phyloP scores from a whole-genome alignment of 2,888 invertebrate genomes.

The Acanthacorydalis orientalis region DNA sequence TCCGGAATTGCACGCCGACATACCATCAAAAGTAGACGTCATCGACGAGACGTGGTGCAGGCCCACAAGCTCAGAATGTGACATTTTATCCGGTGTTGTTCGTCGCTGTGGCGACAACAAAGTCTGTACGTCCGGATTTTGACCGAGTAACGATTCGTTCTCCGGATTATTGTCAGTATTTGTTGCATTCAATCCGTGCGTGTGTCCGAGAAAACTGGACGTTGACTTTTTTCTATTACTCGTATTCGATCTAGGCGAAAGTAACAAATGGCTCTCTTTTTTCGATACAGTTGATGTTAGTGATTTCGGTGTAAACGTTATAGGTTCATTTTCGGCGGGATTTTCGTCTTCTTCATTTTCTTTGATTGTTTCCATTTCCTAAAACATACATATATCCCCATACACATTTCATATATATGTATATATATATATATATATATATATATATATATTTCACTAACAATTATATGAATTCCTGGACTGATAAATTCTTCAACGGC shows the following conservation, averaged over 20 bases:
- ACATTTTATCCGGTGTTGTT: neutral
- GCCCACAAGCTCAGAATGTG: neutral
- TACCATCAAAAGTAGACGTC: no score
- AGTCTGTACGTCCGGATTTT: slow-evolving; percentile 25
- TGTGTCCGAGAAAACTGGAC: neutral
- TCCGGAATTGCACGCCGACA: no score
- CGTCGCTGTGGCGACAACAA: slow-evolving; percentile 26
- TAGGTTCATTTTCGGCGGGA: no score
- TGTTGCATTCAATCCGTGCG: neutral
- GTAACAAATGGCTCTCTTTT: no score
- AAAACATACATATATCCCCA: slow-evolving; percentile 12
- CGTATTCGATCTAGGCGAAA: neutral
- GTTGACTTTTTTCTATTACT: neutral
- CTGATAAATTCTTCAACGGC: slow-evolving; percentile 24
- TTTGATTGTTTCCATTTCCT: slow-evolving; percentile 53
- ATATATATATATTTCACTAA: neutral
- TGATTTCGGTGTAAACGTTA: no score
- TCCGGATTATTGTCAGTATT: slow-evolving; percentile 30
- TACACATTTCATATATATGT: no score
- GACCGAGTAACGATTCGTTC: slow-evolving; percentile 17
- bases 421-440: neutral
- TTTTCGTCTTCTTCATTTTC: slow-evolving; percentile 45
- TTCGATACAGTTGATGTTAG: no score
- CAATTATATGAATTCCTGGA: no score
- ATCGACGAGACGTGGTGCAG: neutral